Conservation (phyloP, 2,888 invertebrate genomes). For the Drosophila monieri region DNA sequence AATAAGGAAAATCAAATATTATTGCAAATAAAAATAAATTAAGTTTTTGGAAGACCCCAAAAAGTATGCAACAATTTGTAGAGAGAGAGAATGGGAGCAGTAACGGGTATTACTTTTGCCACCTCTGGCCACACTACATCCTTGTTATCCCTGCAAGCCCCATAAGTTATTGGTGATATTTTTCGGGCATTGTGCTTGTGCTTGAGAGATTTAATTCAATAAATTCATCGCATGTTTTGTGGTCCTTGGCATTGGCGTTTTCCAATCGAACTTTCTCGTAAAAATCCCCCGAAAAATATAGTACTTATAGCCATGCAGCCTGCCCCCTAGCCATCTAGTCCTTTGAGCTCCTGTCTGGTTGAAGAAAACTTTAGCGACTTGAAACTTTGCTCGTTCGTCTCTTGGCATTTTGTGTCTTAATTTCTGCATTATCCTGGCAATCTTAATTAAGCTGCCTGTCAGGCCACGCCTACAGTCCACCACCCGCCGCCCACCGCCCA, state of each 20-base stretch:
- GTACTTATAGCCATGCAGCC: background rate
- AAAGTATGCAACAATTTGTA: background rate
- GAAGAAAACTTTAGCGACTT: constrained; percentile 16
- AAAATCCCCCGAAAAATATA: constrained; percentile 2
- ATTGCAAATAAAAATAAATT: background rate
- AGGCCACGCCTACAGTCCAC: constrained; percentile 11
- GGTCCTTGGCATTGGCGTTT: background rate
- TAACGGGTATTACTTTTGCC: background rate
- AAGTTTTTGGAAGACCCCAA: background rate
- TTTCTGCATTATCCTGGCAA: constrained; percentile 62
- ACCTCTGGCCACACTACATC: background rate
- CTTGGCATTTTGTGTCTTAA: constrained; percentile 47
- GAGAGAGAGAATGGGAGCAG: too few species aligned
- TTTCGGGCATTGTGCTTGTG: constrained; percentile 25
- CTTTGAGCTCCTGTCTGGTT: background rate
- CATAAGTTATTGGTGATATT: constrained; percentile 3
- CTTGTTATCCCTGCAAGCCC: background rate
- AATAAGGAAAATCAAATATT: background rate
- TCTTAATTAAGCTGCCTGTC: constrained; percentile 66
- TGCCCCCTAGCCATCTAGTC: background rate
- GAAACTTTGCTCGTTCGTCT: constrained; percentile 9
- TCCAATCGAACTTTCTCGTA: constrained; percentile 11
- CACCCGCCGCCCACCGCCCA: background rate
- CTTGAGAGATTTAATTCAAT: constrained; percentile 49
- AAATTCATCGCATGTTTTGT: constrained; percentile 46